Conservation (phyloP, 2,888 invertebrate species). For the Macaria notata region DNA sequence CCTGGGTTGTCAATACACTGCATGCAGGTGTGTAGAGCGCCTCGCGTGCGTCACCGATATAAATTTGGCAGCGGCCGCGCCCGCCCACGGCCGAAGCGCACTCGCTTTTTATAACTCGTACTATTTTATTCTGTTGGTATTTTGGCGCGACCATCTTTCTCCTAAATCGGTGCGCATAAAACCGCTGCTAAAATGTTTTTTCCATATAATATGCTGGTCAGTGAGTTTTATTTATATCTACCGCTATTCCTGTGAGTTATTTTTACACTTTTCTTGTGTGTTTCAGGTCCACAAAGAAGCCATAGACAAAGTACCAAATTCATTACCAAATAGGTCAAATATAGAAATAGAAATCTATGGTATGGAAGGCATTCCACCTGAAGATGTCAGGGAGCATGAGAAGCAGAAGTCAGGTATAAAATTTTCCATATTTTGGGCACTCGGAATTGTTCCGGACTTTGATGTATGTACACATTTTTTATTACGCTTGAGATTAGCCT, state of each 20-base stretch:
- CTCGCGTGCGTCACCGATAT: constrained; percentile 52
- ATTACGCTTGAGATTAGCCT: constrained; percentile 62
- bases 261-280: constrained; percentile 20
- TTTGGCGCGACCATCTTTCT: constrained; percentile 62
- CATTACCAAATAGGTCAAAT: constrained; percentile 97
- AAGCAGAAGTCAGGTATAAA: constrained; percentile 88
- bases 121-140: constrained; percentile 62
- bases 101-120: constrained; percentile 64
- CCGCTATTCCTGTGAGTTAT: constrained; percentile 13
- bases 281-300: constrained; percentile 98
- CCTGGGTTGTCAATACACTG: constrained; percentile 99
- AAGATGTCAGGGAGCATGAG: constrained; percentile 97
- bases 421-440: constrained; percentile 37
- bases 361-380: constrained; percentile 99
- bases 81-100: constrained; percentile 65
- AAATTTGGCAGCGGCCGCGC: constrained; percentile 60
- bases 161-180: constrained; percentile 56
- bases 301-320: constrained; percentile 99
- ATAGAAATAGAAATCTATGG: constrained; percentile 99
- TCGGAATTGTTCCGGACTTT: constrained; percentile 59
- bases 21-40: constrained; percentile 90
- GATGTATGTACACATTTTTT: constrained; percentile 70
- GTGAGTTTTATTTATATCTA: constrained; percentile 25
- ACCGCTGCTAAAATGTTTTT: constrained; percentile 54
- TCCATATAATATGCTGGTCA: constrained; percentile 44